A percentile compares a stretch with the other conserved stretches of the same genome.
Evolutionary conservation across 2,888 invertebrate species (phyloP).

Genomic region (Acrocera orbiculus): DNA sequence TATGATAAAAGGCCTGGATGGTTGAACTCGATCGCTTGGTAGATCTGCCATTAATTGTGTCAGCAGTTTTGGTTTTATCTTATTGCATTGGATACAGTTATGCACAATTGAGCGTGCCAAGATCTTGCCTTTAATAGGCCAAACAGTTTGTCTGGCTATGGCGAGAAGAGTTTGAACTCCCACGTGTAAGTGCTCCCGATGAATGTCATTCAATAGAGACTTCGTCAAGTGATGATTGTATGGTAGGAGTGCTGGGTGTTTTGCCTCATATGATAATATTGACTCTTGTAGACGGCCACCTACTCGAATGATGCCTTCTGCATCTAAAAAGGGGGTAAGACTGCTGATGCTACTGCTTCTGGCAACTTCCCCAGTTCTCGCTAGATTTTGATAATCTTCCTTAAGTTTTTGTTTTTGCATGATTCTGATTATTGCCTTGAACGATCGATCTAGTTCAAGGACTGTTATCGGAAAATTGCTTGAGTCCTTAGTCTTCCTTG

Average conservation of each 20-base stretch:
- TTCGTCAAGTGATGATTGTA: conserved; percentile 7
- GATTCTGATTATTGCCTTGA: too few relatives aligned
- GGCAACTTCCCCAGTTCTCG: not conserved
- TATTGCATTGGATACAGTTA: conserved; percentile 10
- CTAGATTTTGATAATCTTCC: not conserved
- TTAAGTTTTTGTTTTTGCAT: not conserved
- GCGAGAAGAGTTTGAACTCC: conserved; percentile 7
- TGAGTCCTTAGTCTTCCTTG: too few relatives aligned
- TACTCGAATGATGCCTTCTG: conserved; percentile 15
- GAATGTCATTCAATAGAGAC: conserved; percentile 3
- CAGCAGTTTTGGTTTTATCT: conserved; percentile 9
- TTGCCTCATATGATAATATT: conserved; percentile 11
- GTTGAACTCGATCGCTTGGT: conserved; percentile 7
- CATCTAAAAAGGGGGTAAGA: conserved; percentile 12
- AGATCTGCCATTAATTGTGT: too few relatives aligned
- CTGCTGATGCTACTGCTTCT: not conserved
- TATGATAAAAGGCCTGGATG: conserved; percentile 7
- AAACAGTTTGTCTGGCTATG: too few relatives aligned
- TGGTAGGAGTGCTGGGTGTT: too few relatives aligned
- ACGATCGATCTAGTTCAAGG: too few relatives aligned
- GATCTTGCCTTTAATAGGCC: conserved; percentile 9
- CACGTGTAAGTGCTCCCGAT: conserved; percentile 6
- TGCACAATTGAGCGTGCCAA: conserved; percentile 8
- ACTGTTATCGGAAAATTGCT: too few relatives aligned
- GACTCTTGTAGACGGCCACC: conserved; percentile 15